These are phyloP conservation scores for Eurypyga helias DNA, from an alignment of 2,113 vertebrate genomes.

Conservation along the genomic window DNA sequence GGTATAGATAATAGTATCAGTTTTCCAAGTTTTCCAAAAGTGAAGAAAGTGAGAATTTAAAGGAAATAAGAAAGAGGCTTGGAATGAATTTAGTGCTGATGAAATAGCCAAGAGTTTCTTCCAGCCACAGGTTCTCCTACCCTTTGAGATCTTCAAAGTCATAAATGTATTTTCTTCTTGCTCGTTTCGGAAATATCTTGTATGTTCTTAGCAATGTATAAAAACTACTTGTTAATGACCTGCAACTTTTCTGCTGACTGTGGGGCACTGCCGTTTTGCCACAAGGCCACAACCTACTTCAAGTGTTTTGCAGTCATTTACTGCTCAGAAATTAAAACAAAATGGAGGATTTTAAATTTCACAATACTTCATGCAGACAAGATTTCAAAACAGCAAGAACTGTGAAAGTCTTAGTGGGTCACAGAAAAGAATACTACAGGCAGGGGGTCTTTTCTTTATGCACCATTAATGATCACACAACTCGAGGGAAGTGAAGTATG, in stretches of 20 bases:
- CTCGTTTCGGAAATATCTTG: not conserved
- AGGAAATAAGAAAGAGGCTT: not conserved
- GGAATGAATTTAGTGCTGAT: not conserved
- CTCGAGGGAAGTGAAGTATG: not conserved
- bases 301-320: not conserved
- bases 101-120: not conserved
- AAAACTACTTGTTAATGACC: not conserved
- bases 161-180: not conserved
- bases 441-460: not conserved
- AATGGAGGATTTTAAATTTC: not conserved
- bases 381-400: not conserved
- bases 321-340: not conserved
- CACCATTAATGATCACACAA: not conserved
- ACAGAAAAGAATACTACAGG: not conserved
- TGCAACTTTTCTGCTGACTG: not conserved
- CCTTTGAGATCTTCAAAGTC: not conserved
- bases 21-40: not conserved
- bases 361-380: not conserved
- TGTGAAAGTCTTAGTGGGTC: not conserved
- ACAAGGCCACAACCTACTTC: not conserved
- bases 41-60: not conserved
- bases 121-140: not conserved
- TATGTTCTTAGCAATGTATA: not conserved
- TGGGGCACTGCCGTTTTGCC: not conserved
- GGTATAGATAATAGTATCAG: not conserved